Base-by-base conservation (phyloP, 1,140 invertebrate species). In the Dendrolimus punctatus region DNA sequence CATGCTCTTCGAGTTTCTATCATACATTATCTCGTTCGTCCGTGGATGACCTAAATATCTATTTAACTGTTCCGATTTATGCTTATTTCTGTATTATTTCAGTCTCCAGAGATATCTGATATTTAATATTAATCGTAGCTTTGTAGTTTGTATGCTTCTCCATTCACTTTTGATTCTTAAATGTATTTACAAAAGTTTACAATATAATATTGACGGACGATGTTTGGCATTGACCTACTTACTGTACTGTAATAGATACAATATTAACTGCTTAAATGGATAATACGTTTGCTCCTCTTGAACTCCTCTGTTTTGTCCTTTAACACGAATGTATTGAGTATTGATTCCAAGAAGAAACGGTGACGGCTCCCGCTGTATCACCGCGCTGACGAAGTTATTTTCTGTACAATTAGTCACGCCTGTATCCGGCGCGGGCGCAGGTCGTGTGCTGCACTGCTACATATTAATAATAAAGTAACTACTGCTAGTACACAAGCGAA, bases 331-430 rank as follows among this genome's bases (percentile, higher is more conserved):
- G 50, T 53, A 53, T 65, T 57, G 61, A 55, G 62, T 71, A 75
- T 74, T 67, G 71, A 58, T 85, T 85, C 79, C 57, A 61, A 78
- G 81, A 85, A 82, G 67, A 64, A 71, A 68, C 70, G 78, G 71
- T 80, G 81, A 82, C 80, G 71, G 68, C 66, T 69, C 61, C 60
- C 66, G 62, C 53, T 80, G 78, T 79, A 77, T 81, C 78, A 81
- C 72, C 63, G 58, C 57, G 68, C 76, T 81, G 77, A 80, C 76
- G 70, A 76, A 79, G 81, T 82, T 85, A 85, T 82, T 85, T 85
- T 85, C 81, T 85, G 81, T 80, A 69, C 70, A 67, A 80, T 85
- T 85, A 85, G 81, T 85, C 79, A 85, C 74, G 65, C 77, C 68
- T 71, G 74, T 76, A 82, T 82, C 79, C 79, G 81, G 66, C 73